phyloP scores from a whole-genome alignment of 1,140 invertebrate genomes.

The Drosophila subpulchrella region DNA sequence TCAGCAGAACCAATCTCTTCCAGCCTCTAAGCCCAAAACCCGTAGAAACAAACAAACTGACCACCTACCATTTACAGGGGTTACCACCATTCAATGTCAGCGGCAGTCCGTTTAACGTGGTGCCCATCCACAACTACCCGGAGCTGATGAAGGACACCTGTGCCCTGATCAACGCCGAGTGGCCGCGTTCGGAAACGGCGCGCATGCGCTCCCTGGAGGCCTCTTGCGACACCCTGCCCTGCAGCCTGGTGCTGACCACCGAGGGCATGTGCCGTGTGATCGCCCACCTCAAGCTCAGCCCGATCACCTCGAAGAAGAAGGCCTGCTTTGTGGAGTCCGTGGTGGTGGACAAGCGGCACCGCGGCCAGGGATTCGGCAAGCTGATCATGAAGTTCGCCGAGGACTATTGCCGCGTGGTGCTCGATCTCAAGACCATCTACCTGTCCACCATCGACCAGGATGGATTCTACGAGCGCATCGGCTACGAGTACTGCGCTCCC shows the following conservation, averaged over 20 bases:
- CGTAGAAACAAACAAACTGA: constrained; percentile 5
- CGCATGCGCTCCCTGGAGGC: constrained; percentile 89
- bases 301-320: constrained; percentile 87
- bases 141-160: constrained; percentile 88
- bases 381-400: constrained; percentile 89
- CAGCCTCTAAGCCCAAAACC: neutral
- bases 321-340: constrained; percentile 92
- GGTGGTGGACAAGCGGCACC: constrained; percentile 88
- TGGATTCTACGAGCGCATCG: constrained; percentile 90
- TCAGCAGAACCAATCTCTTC: constrained; percentile 10
- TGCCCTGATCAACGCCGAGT: constrained; percentile 91
- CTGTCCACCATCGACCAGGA: constrained; percentile 91
- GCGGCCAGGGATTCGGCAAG: constrained; percentile 90
- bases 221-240: constrained; percentile 90
- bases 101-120: constrained; percentile 85
- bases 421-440: constrained; percentile 88
- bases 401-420: constrained; percentile 87
- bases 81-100: constrained; percentile 84
- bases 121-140: constrained; percentile 89
- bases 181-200: constrained; percentile 91
- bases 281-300: constrained; percentile 91
- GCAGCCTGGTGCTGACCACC: constrained; percentile 88
- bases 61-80: constrained; percentile 62
- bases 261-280: constrained; percentile 86
- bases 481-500: constrained; percentile 89